Evolutionary conservation across 2,888 invertebrate species (phyloP).

Genomic region (Myathropa florea): DNA sequence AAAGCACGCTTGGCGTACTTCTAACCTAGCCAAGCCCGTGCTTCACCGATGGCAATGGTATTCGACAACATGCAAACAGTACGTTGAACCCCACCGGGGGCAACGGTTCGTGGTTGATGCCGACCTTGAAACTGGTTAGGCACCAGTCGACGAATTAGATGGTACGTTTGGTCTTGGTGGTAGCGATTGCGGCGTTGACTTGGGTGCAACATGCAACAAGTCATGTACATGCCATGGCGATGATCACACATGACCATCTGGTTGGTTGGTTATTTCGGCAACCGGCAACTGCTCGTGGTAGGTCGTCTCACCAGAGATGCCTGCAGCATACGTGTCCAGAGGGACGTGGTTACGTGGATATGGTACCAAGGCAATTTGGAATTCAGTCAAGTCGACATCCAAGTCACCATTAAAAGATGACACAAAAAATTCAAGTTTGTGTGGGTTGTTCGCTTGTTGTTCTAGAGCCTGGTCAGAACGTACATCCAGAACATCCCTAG

Average conservation of each 20-base stretch:
- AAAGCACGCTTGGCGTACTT: constrained; percentile 99
- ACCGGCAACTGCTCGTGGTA: constrained; percentile 96
- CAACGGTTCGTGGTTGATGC: constrained; percentile 96
- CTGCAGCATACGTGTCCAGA: constrained; percentile 94
- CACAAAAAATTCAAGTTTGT: constrained; percentile 95
- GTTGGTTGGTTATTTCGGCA: constrained; percentile 96
- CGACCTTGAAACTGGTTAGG: constrained; percentile 86
- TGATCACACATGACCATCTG: constrained; percentile 98
- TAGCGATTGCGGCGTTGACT: constrained; percentile 96
- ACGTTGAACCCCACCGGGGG: constrained; percentile 97
- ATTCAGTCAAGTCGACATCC: constrained; percentile 96
- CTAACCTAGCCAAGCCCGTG: constrained; percentile 97
- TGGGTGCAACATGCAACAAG: constrained; percentile 96
- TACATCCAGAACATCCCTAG: no score
- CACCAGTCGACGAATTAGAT: constrained; percentile 97
- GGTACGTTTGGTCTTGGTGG: constrained; percentile 96
- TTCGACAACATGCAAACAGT: constrained; percentile 99
- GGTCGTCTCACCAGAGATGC: constrained; percentile 96
- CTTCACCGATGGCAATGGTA: constrained; percentile 98
- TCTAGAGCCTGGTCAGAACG: constrained; percentile 95
- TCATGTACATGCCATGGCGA: constrained; percentile 96
- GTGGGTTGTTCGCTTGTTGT: constrained; percentile 97
- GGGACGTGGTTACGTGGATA: constrained; percentile 98
- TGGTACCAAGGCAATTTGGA: constrained; percentile 97
- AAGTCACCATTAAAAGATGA: constrained; percentile 96